Evolutionary conservation across 2,113 vertebrate species (phyloP).

Genomic region (Anolis sagrei): DNA sequence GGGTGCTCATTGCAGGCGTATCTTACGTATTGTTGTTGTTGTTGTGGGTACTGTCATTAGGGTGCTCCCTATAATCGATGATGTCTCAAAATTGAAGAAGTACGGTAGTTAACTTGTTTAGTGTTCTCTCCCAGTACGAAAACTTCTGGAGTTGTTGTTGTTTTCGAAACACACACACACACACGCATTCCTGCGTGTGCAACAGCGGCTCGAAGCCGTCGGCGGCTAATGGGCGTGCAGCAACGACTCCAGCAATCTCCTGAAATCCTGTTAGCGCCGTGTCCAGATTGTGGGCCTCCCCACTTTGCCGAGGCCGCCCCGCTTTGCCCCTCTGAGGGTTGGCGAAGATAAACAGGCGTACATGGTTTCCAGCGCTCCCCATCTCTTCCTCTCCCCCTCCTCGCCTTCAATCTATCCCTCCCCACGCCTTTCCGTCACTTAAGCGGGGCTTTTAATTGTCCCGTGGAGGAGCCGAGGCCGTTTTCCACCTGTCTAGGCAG

Average conservation of each 20-base stretch:
- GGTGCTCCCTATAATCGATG: too few species aligned
- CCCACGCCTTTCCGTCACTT: not conserved
- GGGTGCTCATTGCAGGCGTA: too few species aligned
- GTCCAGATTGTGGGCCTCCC: slow-evolving; percentile 55
- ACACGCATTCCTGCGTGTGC: rapidly evolving
- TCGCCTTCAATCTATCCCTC: not conserved
- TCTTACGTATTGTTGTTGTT: too few species aligned
- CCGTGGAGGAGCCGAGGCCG: not conserved
- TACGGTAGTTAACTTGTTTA: not conserved
- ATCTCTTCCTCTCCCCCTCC: not conserved
- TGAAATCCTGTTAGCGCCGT: slow-evolving; percentile 63
- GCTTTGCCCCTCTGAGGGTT: slow-evolving; percentile 25
- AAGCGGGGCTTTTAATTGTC: slow-evolving; percentile 11
- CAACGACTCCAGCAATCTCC: slow-evolving; percentile 56
- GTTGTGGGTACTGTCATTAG: too few species aligned
- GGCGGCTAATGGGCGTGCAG: slow-evolving; percentile 9
- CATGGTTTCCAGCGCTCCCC: slow-evolving; percentile 3
- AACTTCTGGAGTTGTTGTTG: not conserved
- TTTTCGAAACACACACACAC: not conserved
- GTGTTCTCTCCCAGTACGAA: not conserved
- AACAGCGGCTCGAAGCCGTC: not conserved
- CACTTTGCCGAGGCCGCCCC: not conserved
- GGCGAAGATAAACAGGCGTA: slow-evolving; percentile 65
- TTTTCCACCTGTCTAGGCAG: slow-evolving; percentile 36
- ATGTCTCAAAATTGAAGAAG: not conserved